Percentiles rank a stretch among this genome's conserved stretches.
Evolutionary conservation across 2,113 vertebrate genomes (phyloP).

Genomic region (Ciconia stormi): DNA sequence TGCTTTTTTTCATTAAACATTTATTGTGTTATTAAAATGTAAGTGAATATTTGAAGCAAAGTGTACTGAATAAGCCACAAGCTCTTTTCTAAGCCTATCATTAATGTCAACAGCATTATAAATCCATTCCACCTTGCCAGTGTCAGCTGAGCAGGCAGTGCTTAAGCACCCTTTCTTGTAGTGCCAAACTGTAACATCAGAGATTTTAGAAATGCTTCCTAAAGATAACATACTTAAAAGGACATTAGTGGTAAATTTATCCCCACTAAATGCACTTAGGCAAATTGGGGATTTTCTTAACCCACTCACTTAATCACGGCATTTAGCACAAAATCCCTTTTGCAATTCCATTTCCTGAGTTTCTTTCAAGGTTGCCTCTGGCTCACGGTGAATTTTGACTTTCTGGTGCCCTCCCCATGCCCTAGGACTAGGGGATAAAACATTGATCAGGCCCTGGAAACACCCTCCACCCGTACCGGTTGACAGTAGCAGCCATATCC

Average conservation of each 20-base stretch:
- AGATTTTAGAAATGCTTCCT: neutral
- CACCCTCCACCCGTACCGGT: conserved; percentile 45
- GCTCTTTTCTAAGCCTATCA: neutral
- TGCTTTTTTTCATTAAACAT: conserved; percentile 29
- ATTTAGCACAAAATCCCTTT: neutral
- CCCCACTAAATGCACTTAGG: neutral
- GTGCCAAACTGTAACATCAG: neutral
- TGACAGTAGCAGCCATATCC: conserved; percentile 63
- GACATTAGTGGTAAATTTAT: neutral
- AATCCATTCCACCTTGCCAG: neutral
- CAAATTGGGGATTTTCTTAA: neutral
- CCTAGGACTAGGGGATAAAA: neutral
- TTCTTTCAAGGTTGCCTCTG: neutral
- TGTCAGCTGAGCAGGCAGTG: neutral
- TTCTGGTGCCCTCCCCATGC: rapidly evolving
- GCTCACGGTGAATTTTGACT: neutral
- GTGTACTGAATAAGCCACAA: neutral
- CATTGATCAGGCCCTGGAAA: rapidly evolving
- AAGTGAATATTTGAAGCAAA: conserved; percentile 5
- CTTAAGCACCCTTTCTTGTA: neutral
- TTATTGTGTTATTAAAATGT: neutral
- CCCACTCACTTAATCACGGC: neutral
- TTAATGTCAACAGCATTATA: neutral
- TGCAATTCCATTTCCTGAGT: neutral
- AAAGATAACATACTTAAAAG: neutral